A percentile compares a stretch with the other conserved stretches of the same genome.
Conservation (phyloP, 2,888 invertebrate genomes). For the Monopis laevigella region DNA sequence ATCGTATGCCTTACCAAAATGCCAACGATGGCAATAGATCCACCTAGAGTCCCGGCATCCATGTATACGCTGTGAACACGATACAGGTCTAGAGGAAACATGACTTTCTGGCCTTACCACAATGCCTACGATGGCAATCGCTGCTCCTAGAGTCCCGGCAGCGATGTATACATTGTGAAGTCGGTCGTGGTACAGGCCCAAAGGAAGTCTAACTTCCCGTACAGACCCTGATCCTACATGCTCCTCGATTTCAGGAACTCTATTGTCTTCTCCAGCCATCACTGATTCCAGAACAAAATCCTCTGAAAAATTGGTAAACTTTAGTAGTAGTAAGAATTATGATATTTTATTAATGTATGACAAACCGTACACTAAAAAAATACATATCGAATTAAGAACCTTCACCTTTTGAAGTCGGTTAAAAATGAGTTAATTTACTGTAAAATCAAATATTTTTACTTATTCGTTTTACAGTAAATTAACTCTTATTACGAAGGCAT, state of each 20-base stretch:
- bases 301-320: slow-evolving; percentile 47
- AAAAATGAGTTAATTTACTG: no score
- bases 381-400: no score
- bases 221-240: slow-evolving; percentile 43
- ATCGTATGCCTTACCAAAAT: no score
- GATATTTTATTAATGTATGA: no score
- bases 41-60: no score
- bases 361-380: no score
- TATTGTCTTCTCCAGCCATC: slow-evolving; percentile 51
- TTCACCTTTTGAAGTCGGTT: no score
- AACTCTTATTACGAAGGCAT: no score
- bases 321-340: not conserved
- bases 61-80: no score
- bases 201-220: slow-evolving; percentile 63
- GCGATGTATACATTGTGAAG: slow-evolving; percentile 83
- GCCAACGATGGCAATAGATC: no score
- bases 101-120: slow-evolving; percentile 62
- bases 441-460: no score
- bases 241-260: slow-evolving; percentile 41
- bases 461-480: no score
- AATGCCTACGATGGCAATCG: slow-evolving; percentile 76
- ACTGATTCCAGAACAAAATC: slow-evolving; percentile 77
- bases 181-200: slow-evolving; percentile 69
- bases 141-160: slow-evolving; percentile 78
- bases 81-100: slow-evolving; percentile 13